Conservation (phyloP, 2,113 vertebrate genomes). For the Loxodonta africana region DNA sequence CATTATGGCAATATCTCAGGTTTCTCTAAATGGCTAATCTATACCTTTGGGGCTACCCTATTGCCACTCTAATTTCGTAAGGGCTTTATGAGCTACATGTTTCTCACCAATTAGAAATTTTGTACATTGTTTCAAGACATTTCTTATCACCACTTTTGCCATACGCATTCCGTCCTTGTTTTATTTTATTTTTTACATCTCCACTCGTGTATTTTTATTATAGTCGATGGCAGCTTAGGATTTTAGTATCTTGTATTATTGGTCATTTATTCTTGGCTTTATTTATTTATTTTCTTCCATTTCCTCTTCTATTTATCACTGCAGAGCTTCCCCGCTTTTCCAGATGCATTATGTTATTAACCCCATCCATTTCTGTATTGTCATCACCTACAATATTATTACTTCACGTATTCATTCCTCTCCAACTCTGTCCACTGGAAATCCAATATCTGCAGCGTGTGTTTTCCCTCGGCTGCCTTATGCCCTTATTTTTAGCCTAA, state of each 20-base stretch:
- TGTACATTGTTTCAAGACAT: not conserved
- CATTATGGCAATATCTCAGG: not conserved
- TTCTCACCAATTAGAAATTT: slow-evolving; percentile 34
- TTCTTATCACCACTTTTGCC: not conserved
- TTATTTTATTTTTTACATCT: not conserved
- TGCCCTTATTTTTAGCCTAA: slow-evolving; percentile 75
- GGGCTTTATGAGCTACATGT: not conserved
- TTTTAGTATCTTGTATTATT: slow-evolving; percentile 55
- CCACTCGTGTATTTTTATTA: slow-evolving; percentile 17
- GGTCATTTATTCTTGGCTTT: slow-evolving; percentile 70
- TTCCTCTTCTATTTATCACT: slow-evolving; percentile 54
- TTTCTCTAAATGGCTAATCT: not conserved
- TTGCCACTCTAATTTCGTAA: slow-evolving; percentile 21
- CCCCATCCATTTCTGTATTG: slow-evolving; percentile 78
- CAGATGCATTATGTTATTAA: slow-evolving; percentile 79
- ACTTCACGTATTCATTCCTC: slow-evolving; percentile 31
- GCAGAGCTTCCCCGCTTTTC: slow-evolving; percentile 48
- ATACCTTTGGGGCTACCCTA: not conserved
- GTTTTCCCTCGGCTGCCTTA: slow-evolving; percentile 39
- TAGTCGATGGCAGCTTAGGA: slow-evolving; percentile 30
- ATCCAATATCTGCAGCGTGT: slow-evolving; percentile 33
- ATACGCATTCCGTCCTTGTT: not conserved
- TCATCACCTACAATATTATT: slow-evolving; percentile 70
- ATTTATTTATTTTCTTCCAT: slow-evolving; percentile 72
- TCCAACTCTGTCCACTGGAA: slow-evolving; percentile 58